A percentile compares a stretch with the other conserved stretches of the same genome.
Conservation (phyloP, 2,888 invertebrate species). For the Dryomyza anilis region DNA sequence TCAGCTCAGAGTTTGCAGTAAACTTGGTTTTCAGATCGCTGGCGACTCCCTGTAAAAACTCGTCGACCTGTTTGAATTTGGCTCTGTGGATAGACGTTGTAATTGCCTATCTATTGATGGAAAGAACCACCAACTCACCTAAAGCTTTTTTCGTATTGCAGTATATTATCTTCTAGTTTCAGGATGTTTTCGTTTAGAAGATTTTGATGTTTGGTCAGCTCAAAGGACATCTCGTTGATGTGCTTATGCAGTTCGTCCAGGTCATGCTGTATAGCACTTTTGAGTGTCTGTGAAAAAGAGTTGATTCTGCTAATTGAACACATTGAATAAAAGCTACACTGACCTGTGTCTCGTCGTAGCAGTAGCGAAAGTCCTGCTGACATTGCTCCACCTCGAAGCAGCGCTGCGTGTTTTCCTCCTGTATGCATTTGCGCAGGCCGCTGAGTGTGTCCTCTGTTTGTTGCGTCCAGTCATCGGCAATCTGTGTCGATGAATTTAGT, state of each 20-base stretch:
- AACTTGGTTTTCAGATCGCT: slow-evolving; percentile 53
- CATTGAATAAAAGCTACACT: neutral
- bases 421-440: slow-evolving; percentile 62
- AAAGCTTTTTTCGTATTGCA: slow-evolving; percentile 48
- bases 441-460: slow-evolving; percentile 56
- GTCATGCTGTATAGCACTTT: slow-evolving; percentile 48
- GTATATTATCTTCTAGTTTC: slow-evolving; percentile 52
- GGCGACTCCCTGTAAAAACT: slow-evolving; percentile 47
- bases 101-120: neutral
- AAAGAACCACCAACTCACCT: slow-evolving; percentile 39
- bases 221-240: slow-evolving; percentile 49
- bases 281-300: slow-evolving; percentile 41
- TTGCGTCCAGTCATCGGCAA: slow-evolving; percentile 56
- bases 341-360: slow-evolving; percentile 63
- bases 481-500: slow-evolving; percentile 21
- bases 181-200: slow-evolving; percentile 54
- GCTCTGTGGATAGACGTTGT: slow-evolving; percentile 38
- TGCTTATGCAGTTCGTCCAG: slow-evolving; percentile 49
- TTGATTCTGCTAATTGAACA: neutral
- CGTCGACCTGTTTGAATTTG: slow-evolving; percentile 53
- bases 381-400: slow-evolving; percentile 65
- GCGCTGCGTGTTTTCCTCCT: slow-evolving; percentile 64
- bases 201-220: slow-evolving; percentile 51
- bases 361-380: slow-evolving; percentile 66
- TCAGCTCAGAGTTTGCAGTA: slow-evolving; percentile 53